Evolutionary conservation across 1,140 invertebrate genomes (phyloP), one percentile per base, ranked within the genome.

Genomic region (Contarinia nasturtii): DNA sequence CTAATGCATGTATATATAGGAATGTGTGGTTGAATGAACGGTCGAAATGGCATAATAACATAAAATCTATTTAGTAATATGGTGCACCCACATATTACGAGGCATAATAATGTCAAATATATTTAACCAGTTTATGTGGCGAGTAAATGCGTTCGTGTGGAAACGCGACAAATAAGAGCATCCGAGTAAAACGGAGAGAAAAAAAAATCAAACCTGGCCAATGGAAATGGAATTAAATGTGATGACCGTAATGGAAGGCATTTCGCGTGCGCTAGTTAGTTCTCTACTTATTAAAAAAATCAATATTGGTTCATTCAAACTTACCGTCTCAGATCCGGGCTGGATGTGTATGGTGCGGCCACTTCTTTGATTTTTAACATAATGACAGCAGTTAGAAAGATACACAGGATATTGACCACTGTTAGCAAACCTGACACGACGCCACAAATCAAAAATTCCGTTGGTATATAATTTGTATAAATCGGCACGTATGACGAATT

Each of bases 361-460:
- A 89, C 82, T 68, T 88, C 85, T 63, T 90, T 90, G 48, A 89
- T 82, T 73, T 88, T 88, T 19, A 89, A 58, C 17, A 88, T 76
- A 48, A 85, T 71, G 52, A 87, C 76, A 2, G 82, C 84, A 19
- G 82, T 82, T 50, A 86, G 73, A 54, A 89, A 80, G 55, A 91
- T 89, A 59, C 84, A 86, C 53, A 80, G 71, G 27, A 90, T 84
- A 60, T 91, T 89, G 5, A 90, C 68, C 21, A 87, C 67, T 1
- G 84, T 87, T 14, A 91, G 64, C 50, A 79, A 75, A 38, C 83
- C 77, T 56, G 83, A 87, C 27, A 87, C 74, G 40, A 80, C 75
- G 17, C 85, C 86, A 55, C 88, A 77, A 48, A 80, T 70, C 36
- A 77, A 73, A 57, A 81, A 81, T 58, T 90, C 86, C 12, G 75